These are phyloP conservation scores for Syncerus caffer DNA, from an alignment of 2,797 vertebrate genomes.

Conservation along the genomic window DNA sequence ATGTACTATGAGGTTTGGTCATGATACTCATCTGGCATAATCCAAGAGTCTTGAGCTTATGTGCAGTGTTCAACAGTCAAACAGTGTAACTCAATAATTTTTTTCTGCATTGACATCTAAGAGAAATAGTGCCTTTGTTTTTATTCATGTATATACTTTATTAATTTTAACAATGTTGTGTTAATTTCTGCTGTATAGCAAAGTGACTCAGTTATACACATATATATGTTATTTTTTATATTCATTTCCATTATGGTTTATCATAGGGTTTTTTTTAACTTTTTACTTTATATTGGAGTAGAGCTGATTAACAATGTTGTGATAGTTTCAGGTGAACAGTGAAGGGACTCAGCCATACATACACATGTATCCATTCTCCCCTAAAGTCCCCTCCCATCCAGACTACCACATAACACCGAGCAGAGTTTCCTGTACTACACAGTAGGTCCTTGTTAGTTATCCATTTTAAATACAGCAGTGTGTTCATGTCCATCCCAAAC, in stretches of 20 bases:
- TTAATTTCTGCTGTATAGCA: background rate
- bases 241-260: background rate
- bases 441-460: background rate
- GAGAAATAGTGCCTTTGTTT: background rate
- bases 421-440: background rate
- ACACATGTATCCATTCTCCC: background rate
- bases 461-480: background rate
- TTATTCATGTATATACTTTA: background rate
- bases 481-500: background rate
- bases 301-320: background rate
- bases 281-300: background rate
- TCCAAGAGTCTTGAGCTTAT: background rate
- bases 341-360: background rate
- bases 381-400: background rate
- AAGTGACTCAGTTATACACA: background rate
- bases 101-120: background rate
- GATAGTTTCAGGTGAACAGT: background rate
- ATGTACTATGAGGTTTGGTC: background rate
- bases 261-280: background rate
- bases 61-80: background rate
- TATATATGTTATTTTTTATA: background rate
- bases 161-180: background rate
- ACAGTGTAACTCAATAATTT: background rate
- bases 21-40: background rate
- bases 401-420: background rate